Evolutionary conservation across 2,888 invertebrate genomes (phyloP).

Genomic region (Ophion ellenae): DNA sequence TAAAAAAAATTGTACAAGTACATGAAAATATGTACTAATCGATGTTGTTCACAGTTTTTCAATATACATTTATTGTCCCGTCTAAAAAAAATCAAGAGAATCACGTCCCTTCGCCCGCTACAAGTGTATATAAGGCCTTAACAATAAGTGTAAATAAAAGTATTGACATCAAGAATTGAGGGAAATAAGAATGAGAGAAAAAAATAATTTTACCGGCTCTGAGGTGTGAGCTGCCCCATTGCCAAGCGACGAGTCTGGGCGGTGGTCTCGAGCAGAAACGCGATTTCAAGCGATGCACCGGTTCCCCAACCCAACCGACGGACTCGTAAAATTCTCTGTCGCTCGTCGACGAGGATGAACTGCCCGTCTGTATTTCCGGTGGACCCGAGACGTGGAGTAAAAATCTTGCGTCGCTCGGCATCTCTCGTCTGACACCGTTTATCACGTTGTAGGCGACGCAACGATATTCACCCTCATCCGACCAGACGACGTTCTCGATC

Average conservation of each 20-base stretch:
- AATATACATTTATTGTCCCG: too few relatives aligned
- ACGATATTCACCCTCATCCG: constrained; percentile 85
- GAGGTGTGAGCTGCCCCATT: constrained; percentile 89
- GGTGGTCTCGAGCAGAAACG: constrained; percentile 86
- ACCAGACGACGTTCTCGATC: constrained; percentile 85
- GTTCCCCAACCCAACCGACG: constrained; percentile 80
- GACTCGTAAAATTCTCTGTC: constrained; percentile 79
- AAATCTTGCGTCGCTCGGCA: constrained; percentile 77
- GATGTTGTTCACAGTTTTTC: too few relatives aligned
- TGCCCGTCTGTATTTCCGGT: constrained; percentile 80
- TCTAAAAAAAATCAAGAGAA: too few relatives aligned
- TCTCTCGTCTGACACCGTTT: constrained; percentile 82
- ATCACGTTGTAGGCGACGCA: constrained; percentile 86
- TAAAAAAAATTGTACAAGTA: too few relatives aligned
- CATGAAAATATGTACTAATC: too few relatives aligned
- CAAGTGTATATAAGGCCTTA: too few relatives aligned
- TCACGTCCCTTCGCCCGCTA: too few relatives aligned
- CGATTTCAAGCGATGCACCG: constrained; percentile 78
- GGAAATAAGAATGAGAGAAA: not conserved
- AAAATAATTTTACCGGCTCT: constrained; percentile 76
- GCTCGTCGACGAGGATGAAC: constrained; percentile 50
- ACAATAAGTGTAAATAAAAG: too few relatives aligned
- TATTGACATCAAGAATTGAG: not conserved
- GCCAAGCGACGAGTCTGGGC: constrained; percentile 92
- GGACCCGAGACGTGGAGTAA: constrained; percentile 81